A percentile compares a stretch with the other conserved stretches of the same genome.
Conservation (phyloP, 2,888 invertebrate species). For the Uropetala carovei region DNA sequence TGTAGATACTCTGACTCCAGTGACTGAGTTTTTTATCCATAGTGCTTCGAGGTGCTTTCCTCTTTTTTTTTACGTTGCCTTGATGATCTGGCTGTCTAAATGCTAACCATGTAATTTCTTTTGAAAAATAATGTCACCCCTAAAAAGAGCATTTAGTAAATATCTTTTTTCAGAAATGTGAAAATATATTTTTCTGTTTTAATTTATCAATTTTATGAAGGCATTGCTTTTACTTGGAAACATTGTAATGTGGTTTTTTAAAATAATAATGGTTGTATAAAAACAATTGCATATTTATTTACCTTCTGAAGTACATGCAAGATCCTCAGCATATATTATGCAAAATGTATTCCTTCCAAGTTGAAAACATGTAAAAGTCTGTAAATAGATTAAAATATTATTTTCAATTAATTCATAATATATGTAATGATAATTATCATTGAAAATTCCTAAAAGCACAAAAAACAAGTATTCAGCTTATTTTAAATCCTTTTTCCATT, state of each 20-base stretch:
- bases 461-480: too few relatives aligned
- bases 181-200: slow-evolving; percentile 27
- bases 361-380: slow-evolving; percentile 92
- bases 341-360: slow-evolving; percentile 94
- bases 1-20: slow-evolving; percentile 30
- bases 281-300: slow-evolving; percentile 5
- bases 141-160: neutral
- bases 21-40: neutral
- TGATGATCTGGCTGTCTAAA: neutral
- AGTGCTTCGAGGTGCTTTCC: neutral
- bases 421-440: too few relatives aligned
- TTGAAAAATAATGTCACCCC: neutral
- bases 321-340: slow-evolving; percentile 74
- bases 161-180: neutral
- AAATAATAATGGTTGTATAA: slow-evolving; percentile 1
- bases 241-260: neutral
- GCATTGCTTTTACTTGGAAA: neutral
- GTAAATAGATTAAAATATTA: slow-evolving; percentile 72
- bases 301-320: slow-evolving; percentile 12
- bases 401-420: too few relatives aligned
- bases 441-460: too few relatives aligned
- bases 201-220: neutral
- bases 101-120: neutral
- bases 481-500: too few relatives aligned
- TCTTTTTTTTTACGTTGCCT: neutral